Percentiles rank a stretch among this genome's conserved stretches.
phyloP scores from a whole-genome alignment of 1,140 invertebrate genomes.

The Drosophila auraria region DNA sequence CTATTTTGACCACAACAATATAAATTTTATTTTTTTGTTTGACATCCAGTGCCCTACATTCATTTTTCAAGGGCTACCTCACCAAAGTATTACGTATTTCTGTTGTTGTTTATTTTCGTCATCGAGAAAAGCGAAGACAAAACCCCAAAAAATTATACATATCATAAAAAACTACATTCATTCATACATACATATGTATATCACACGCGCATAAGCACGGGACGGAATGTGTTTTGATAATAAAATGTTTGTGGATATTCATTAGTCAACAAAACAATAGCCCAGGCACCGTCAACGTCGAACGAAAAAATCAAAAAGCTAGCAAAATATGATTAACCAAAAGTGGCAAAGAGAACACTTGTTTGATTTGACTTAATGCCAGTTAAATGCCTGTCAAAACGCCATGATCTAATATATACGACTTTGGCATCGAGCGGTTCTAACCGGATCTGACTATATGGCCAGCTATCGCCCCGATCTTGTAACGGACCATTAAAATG shows the following conservation, averaged over 20 bases:
- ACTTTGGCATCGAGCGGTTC: slow-evolving; percentile 17
- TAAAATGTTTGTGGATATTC: slow-evolving; percentile 31
- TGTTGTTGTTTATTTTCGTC: slow-evolving; percentile 51
- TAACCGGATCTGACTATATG: slow-evolving; percentile 31
- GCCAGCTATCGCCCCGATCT: slow-evolving; percentile 16
- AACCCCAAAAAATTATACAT: slow-evolving; percentile 19
- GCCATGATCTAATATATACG: slow-evolving; percentile 14
- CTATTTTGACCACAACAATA: slow-evolving; percentile 4
- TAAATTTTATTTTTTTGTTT: slow-evolving; percentile 1
- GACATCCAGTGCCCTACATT: slow-evolving; percentile 34
- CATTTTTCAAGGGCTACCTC: slow-evolving; percentile 30
- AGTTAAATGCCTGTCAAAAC: slow-evolving; percentile 12
- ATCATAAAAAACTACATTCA: slow-evolving; percentile 17
- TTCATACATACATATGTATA: neutral
- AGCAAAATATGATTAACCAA: slow-evolving; percentile 14
- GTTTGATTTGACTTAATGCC: slow-evolving; percentile 18
- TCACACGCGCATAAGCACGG: neutral
- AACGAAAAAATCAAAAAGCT: slow-evolving; percentile 5
- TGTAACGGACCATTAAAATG: slow-evolving; percentile 44
- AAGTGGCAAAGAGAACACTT: slow-evolving; percentile 23
- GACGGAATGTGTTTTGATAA: slow-evolving; percentile 34
- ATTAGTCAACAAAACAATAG: slow-evolving; percentile 42
- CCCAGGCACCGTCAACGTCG: neutral
- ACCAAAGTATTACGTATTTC: slow-evolving; percentile 6
- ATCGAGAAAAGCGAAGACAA: slow-evolving; percentile 38